phyloP scores from a whole-genome alignment of 2,113 vertebrate genomes.

The Urocitellus parryii region DNA sequence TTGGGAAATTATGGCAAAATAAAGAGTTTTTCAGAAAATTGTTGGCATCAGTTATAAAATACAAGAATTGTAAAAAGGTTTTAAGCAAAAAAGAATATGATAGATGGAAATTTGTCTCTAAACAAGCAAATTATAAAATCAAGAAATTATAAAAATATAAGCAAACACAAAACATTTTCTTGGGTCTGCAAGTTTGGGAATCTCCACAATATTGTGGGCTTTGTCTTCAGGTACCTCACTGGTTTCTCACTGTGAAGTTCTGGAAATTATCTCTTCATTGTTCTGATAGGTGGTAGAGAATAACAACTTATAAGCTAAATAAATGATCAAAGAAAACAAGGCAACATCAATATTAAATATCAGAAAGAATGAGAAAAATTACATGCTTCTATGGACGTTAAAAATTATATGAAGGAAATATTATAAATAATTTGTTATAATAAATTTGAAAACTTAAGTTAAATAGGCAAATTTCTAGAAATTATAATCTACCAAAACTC shows the following conservation, averaged over 20 bases:
- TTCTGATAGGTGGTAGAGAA: neutral
- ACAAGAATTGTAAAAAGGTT: neutral
- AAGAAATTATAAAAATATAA: neutral
- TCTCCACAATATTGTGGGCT: neutral
- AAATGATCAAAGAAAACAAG: neutral
- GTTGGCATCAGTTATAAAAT: neutral
- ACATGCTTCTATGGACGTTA: neutral
- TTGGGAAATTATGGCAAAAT: neutral
- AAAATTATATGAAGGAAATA: neutral
- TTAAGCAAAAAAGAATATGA: neutral
- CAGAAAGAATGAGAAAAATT: neutral
- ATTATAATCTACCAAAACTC: neutral
- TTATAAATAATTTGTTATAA: neutral
- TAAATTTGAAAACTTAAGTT: conserved; percentile 16
- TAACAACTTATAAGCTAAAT: neutral
- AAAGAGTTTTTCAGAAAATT: neutral
- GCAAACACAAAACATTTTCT: neutral
- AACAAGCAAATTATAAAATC: neutral
- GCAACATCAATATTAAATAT: neutral
- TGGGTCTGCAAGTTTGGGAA: neutral
- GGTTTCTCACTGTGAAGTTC: neutral
- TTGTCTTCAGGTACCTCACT: neutral
- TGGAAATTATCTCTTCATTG: neutral
- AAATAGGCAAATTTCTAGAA: neutral
- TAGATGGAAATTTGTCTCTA: neutral